These are phyloP conservation scores for Eutolmus rufibarbis DNA, from an alignment of 2,888 invertebrate genomes.

Conservation along the genomic window DNA sequence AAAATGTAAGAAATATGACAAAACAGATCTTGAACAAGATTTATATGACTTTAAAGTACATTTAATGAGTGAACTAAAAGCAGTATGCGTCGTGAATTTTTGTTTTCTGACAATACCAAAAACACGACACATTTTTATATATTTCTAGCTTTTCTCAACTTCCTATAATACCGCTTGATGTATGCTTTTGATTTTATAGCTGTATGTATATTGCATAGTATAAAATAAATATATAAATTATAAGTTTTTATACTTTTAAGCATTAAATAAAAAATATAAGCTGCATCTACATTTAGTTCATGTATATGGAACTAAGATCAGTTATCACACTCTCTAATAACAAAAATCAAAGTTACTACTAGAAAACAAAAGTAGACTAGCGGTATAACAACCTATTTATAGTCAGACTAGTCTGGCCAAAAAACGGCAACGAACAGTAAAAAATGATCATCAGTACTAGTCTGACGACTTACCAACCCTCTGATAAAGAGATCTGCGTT, in stretches of 20 bases:
- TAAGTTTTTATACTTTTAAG: neutral
- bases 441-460: constrained; percentile 50
- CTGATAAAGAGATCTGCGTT: constrained; percentile 77
- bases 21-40: constrained; percentile 1
- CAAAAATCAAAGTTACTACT: neutral
- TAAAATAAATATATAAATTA: neutral
- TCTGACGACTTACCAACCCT: constrained; percentile 75
- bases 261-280: neutral
- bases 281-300: neutral
- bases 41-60: neutral
- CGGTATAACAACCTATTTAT: constrained; percentile 46
- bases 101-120: neutral
- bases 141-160: neutral
- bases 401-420: constrained; percentile 51
- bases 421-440: constrained; percentile 8
- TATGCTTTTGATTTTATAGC: neutral
- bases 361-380: neutral
- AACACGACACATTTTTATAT: neutral
- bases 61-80: neutral
- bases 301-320: neutral
- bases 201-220: neutral
- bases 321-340: neutral
- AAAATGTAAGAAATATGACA: neutral
- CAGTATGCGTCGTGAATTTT: neutral
- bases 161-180: neutral